These are phyloP conservation scores for Trachelipus rathkii DNA, from an alignment of 1,140 invertebrate genomes.

Conservation along the genomic window DNA sequence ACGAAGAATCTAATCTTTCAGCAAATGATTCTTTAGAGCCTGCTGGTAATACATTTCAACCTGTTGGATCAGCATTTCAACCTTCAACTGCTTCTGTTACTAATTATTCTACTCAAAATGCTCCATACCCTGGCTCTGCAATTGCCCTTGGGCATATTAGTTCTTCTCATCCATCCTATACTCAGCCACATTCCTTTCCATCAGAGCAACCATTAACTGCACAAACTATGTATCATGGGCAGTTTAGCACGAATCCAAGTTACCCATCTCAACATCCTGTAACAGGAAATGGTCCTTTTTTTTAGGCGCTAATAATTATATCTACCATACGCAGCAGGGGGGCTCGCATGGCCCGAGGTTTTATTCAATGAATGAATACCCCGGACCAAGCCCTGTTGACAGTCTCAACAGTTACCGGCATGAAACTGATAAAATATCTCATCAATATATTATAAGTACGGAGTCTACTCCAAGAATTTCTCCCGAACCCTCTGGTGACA, in stretches of 20 bases:
- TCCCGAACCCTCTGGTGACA: constrained; percentile 31
- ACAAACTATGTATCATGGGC: constrained; percentile 42
- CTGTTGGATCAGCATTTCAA: constrained; percentile 41
- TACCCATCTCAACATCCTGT: constrained; percentile 29
- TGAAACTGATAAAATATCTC: constrained; percentile 17
- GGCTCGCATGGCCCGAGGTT: constrained; percentile 43
- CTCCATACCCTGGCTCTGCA: constrained; percentile 7
- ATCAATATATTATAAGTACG: constrained; percentile 31
- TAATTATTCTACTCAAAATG: constrained; percentile 17
- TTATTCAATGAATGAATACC: constrained; percentile 43
- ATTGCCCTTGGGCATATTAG: constrained; percentile 2
- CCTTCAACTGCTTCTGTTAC: constrained; percentile 26
- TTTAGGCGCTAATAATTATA: constrained; percentile 21
- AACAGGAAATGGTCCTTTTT: constrained; percentile 13
- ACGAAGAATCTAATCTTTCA: constrained; percentile 43
- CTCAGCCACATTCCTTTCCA: not conserved
- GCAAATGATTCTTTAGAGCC: constrained; percentile 39
- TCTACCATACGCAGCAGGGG: constrained; percentile 28
- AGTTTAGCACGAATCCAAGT: constrained; percentile 41
- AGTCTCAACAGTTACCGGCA: constrained; percentile 32
- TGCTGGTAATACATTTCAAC: constrained; percentile 30
- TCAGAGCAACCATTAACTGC: constrained; percentile 34
- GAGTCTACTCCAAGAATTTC: constrained; percentile 30
- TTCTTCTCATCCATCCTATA: not conserved
- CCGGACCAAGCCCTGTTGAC: constrained; percentile 36